Evolutionary conservation across 2,797 vertebrate genomes (phyloP).

Genomic region (Pogoniulus pusillus): DNA sequence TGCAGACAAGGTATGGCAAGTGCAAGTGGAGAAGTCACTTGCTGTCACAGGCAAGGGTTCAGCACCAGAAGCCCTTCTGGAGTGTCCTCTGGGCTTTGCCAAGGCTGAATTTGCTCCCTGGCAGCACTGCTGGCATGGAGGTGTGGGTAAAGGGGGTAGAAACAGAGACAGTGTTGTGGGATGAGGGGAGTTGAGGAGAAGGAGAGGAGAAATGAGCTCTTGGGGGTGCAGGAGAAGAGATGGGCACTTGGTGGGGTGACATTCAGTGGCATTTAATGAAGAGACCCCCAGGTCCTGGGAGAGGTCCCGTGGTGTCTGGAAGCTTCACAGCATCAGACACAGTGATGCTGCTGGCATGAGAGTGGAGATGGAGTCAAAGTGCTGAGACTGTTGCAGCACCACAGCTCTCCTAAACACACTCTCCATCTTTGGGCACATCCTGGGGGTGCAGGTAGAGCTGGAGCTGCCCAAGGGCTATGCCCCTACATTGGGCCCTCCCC

Average conservation of each 20-base stretch:
- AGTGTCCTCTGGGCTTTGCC: not conserved
- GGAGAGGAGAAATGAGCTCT: not conserved
- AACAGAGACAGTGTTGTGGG: not conserved
- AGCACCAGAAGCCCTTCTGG: not conserved
- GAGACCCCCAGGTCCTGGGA: not conserved
- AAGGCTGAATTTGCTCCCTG: not conserved
- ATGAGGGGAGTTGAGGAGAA: fast-evolving
- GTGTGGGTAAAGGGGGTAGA: not conserved
- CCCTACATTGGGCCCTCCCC: not conserved
- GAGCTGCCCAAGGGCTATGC: not conserved
- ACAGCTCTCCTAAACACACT: not conserved
- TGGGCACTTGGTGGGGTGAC: no score
- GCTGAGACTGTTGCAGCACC: not conserved
- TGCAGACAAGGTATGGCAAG: not conserved
- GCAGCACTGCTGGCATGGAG: not conserved
- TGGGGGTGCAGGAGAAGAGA: not conserved
- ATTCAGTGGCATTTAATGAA: not conserved
- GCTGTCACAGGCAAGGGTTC: not conserved
- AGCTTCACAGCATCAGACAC: not conserved
- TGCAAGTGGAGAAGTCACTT: not conserved
- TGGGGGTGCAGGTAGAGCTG: not conserved
- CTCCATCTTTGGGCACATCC: not conserved
- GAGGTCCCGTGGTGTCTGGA: not conserved
- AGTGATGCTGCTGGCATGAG: not conserved
- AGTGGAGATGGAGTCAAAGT: not conserved